Percentiles rank a stretch among this genome's conserved stretches.
phyloP scores from a whole-genome alignment of 2,888 invertebrate genomes.

The Priocnemis perturbator region DNA sequence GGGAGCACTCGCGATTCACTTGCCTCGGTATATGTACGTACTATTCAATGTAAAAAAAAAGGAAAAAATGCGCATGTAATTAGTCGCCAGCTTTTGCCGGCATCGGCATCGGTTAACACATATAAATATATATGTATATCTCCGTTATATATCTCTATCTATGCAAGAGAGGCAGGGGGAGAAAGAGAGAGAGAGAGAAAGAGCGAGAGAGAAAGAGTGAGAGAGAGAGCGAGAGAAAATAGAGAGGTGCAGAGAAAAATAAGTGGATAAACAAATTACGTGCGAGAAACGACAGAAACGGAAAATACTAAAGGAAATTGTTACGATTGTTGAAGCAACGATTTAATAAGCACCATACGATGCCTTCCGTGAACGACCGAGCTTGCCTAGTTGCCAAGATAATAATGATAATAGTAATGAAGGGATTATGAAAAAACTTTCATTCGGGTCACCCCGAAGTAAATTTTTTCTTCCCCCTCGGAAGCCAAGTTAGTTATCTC shows the following conservation, averaged over 20 bases:
- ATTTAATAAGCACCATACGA: constrained; percentile 74
- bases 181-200: background rate
- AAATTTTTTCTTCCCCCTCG: constrained; percentile 49
- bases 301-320: constrained; percentile 57
- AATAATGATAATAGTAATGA: constrained; percentile 46
- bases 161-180: too few species aligned
- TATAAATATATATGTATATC: constrained; percentile 17
- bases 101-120: constrained; percentile 26
- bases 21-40: constrained; percentile 54
- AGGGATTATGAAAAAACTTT: constrained; percentile 24
- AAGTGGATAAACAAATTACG: constrained; percentile 9
- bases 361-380: constrained; percentile 76
- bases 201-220: too few species aligned
- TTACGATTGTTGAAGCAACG: constrained; percentile 73
- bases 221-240: too few species aligned
- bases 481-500: constrained; percentile 45
- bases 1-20: constrained; percentile 52
- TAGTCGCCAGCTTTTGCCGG: constrained; percentile 48
- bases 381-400: constrained; percentile 67
- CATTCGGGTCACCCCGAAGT: constrained; percentile 29
- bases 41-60: constrained; percentile 39
- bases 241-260: constrained; percentile 16
- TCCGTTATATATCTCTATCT: constrained; percentile 42
- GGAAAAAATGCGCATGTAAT: constrained; percentile 40
- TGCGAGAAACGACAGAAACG: constrained; percentile 26